These are phyloP conservation scores for Drosophila robusta DNA, from an alignment of 2,888 invertebrate genomes.

Conservation along the genomic window DNA sequence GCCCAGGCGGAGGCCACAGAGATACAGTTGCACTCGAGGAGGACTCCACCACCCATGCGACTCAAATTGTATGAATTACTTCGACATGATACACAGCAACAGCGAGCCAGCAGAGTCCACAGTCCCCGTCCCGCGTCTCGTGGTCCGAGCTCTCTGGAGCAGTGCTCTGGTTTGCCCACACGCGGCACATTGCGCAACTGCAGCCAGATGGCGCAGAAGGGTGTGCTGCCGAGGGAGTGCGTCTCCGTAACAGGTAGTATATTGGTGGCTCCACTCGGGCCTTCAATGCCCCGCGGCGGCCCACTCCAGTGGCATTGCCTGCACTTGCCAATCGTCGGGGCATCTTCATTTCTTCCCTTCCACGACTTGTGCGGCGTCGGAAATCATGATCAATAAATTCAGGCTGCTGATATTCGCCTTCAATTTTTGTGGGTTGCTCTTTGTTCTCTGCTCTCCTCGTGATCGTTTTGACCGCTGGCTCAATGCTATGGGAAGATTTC, in stretches of 20 bases:
- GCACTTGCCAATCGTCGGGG: slow-evolving; percentile 65
- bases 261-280: slow-evolving; percentile 16
- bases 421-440: slow-evolving; percentile 24
- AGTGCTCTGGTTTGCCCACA: slow-evolving; percentile 42
- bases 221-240: neutral
- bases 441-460: slow-evolving; percentile 49
- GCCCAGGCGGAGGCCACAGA: slow-evolving; percentile 40
- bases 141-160: neutral
- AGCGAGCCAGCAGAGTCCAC: neutral
- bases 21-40: slow-evolving; percentile 35
- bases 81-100: slow-evolving; percentile 45
- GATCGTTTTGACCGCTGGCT: slow-evolving; percentile 67
- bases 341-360: slow-evolving; percentile 57
- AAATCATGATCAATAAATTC: slow-evolving; percentile 80
- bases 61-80: slow-evolving; percentile 66
- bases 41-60: slow-evolving; percentile 46
- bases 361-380: slow-evolving; percentile 77
- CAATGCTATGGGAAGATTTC: slow-evolving; percentile 70
- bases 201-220: neutral
- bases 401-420: slow-evolving; percentile 54
- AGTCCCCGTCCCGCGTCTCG: neutral
- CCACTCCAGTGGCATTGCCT: slow-evolving; percentile 23
- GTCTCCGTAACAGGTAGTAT: slow-evolving; percentile 50
- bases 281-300: slow-evolving; percentile 30
- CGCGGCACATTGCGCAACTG: slow-evolving; percentile 30